phyloP scores from a whole-genome alignment of 2,888 invertebrate species.

The Metopia argyrocephala region DNA sequence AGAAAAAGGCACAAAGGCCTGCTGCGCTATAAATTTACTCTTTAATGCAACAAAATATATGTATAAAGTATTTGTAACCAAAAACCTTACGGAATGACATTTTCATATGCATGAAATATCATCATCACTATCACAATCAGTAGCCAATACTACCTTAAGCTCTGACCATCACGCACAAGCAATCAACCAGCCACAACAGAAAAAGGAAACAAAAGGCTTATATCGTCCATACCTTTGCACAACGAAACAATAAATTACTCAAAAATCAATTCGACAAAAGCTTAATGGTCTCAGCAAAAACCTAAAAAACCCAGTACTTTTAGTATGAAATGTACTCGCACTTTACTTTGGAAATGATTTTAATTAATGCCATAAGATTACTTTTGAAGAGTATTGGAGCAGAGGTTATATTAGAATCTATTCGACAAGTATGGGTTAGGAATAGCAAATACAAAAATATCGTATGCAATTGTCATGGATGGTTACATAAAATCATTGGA shows the following conservation, averaged over 20 bases:
- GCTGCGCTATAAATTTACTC: no score
- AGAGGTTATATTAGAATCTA: no score
- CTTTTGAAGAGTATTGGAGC: constrained; percentile 9
- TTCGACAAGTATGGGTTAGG: no score
- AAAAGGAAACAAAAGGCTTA: neutral
- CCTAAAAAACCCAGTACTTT: constrained; percentile 50
- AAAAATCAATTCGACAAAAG: constrained; percentile 63
- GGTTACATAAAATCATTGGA: constrained; percentile 52
- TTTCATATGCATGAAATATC: no score
- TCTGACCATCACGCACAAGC: no score
- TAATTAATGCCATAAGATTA: constrained; percentile 31
- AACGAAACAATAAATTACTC: constrained; percentile 59
- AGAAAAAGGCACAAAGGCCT: no score
- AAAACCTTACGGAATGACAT: no score
- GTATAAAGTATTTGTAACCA: no score
- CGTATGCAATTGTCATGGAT: constrained; percentile 50
- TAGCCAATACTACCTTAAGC: no score
- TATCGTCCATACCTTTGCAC: constrained; percentile 24
- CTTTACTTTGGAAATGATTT: constrained; percentile 46
- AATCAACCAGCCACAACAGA: neutral
- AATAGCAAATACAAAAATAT: neutral
- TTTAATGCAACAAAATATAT: no score
- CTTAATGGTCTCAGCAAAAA: constrained; percentile 51
- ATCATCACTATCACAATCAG: no score
- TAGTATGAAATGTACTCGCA: no score